These are phyloP conservation scores for Diuraphis noxia DNA, from an alignment of 1,140 invertebrate species.

Conservation along the genomic window DNA sequence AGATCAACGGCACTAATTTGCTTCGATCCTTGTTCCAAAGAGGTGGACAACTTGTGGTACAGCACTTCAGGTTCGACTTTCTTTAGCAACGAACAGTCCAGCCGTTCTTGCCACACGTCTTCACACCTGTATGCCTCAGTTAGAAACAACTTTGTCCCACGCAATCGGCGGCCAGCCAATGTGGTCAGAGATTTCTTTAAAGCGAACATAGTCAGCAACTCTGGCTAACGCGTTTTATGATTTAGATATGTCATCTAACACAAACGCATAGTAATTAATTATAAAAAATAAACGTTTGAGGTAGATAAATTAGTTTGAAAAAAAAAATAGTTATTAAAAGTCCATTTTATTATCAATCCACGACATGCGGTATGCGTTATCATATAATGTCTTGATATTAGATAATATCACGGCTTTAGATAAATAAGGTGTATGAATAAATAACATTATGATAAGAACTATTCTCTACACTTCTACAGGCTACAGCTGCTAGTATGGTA, in stretches of 20 bases:
- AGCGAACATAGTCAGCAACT: not conserved
- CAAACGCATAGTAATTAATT: not conserved
- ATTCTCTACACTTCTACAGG: too few species aligned
- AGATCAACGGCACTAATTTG: slow-evolving; percentile 71
- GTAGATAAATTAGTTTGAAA: not conserved
- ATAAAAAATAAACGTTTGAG: not conserved
- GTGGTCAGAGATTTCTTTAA: not conserved
- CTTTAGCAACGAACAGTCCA: slow-evolving; percentile 66
- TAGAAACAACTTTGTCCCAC: slow-evolving; percentile 62
- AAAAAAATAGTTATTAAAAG: not conserved
- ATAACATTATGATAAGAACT: too few species aligned
- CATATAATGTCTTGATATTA: too few species aligned
- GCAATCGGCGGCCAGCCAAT: not conserved
- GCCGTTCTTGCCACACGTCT: slow-evolving; percentile 68
- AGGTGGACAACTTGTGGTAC: slow-evolving; percentile 68
- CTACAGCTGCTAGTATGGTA: too few species aligned
- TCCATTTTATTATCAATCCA: too few species aligned
- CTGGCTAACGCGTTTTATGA: not conserved
- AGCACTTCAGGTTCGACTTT: slow-evolving; percentile 69
- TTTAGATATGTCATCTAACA: not conserved
- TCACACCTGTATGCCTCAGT: slow-evolving; percentile 71
- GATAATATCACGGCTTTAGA: too few species aligned
- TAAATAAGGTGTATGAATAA: too few species aligned
- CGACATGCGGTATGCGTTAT: too few species aligned
- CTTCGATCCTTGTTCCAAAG: slow-evolving; percentile 63